Percentiles rank a stretch among this genome's conserved stretches.
phyloP scores from a whole-genome alignment of 2,888 invertebrate genomes.

The Heliconius sara region DNA sequence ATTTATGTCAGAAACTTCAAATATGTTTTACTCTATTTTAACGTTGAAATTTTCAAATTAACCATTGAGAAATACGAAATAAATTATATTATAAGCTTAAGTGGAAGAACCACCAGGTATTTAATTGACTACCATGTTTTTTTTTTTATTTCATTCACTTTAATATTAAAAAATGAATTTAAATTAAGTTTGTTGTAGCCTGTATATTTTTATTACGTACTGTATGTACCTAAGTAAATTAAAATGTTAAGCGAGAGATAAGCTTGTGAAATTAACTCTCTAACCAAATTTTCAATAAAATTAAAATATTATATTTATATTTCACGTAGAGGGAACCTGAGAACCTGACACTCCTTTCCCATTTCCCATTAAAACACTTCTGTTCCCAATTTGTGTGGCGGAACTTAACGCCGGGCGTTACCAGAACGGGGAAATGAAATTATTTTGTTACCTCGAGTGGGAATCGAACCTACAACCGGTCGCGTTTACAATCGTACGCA shows the following conservation, averaged over 20 bases:
- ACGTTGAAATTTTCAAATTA: neutral
- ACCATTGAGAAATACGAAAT: neutral
- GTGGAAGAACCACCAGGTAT: neutral
- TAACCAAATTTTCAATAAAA: neutral
- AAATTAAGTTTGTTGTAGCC: neutral
- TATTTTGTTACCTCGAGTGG: no score
- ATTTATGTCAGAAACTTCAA: constrained; percentile 19
- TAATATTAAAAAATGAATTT: neutral
- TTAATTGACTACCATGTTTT: neutral
- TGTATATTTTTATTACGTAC: neutral
- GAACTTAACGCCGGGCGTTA: no score
- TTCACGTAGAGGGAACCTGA: no score
- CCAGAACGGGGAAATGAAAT: no score
- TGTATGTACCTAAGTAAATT: neutral
- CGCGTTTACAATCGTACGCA: no score
- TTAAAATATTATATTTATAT: neutral
- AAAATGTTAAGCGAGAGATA: neutral
- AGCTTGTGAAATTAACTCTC: neutral
- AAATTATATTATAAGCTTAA: neutral
- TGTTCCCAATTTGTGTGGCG: no score
- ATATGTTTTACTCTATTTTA: constrained; percentile 12
- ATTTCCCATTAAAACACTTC: no score
- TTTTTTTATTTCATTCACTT: neutral
- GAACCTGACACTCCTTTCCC: no score
- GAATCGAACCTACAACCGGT: no score